Evolutionary conservation across 2,888 invertebrate species (phyloP).

Genomic region (Hypselothyrea guttata): DNA sequence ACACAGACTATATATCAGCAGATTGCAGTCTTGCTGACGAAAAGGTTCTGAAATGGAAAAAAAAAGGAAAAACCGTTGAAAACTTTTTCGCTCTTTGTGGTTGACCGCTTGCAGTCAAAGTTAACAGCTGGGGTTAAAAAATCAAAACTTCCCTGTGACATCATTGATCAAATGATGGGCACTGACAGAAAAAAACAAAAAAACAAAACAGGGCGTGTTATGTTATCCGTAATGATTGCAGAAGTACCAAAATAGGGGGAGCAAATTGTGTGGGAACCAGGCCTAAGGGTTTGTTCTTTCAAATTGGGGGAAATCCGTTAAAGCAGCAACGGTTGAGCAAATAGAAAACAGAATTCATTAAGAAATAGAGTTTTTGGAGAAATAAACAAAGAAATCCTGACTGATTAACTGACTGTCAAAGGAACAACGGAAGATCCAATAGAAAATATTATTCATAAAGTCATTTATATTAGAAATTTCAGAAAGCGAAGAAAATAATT

Average conservation of each 20-base stretch:
- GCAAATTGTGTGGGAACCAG: constrained; percentile 9
- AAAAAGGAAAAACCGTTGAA: constrained; percentile 18
- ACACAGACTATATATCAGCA: no score
- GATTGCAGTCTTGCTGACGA: background rate
- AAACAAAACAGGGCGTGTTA: constrained; percentile 15
- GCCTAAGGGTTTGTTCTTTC: constrained; percentile 4
- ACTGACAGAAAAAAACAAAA: constrained; percentile 30
- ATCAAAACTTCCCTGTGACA: constrained; percentile 50
- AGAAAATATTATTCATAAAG: no score
- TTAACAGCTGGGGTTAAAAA: constrained; percentile 58
- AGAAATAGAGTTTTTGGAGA: no score
- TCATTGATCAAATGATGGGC: constrained; percentile 54
- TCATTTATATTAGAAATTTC: no score
- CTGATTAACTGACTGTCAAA: no score
- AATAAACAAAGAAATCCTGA: no score
- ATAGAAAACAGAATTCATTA: background rate
- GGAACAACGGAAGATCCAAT: no score
- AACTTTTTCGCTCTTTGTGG: constrained; percentile 64
- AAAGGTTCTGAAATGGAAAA: background rate
- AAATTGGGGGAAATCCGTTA: no score
- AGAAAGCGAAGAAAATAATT: no score
- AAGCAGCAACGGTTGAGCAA: background rate
- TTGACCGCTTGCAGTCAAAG: constrained; percentile 73
- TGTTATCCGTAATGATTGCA: constrained; percentile 44
- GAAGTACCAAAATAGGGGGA: background rate